phyloP scores from a whole-genome alignment of 2,113 vertebrate species.

The Tachysurus fulvidraco region DNA sequence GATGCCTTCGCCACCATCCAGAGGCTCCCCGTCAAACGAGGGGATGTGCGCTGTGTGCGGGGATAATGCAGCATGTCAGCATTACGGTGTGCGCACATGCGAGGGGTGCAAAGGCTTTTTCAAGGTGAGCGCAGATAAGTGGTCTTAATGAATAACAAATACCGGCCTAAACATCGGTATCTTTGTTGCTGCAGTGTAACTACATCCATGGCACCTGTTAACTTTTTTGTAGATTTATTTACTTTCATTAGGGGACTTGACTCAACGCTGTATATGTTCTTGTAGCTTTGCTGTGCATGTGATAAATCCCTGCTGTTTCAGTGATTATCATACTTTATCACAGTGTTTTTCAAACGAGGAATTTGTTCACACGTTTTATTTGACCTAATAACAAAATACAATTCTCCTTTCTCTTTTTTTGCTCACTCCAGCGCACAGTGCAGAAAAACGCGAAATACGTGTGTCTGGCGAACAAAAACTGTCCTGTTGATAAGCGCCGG shows the following conservation, averaged over 20 bases:
- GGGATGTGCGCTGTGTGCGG: conserved; percentile 97
- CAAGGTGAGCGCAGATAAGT: conserved; percentile 78
- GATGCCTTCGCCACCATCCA: conserved; percentile 91
- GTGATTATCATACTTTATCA: not conserved
- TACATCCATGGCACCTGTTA: not conserved
- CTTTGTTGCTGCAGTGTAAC: not conserved
- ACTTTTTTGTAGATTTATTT: not conserved
- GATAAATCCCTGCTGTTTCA: not conserved
- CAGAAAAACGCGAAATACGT: conserved; percentile 99
- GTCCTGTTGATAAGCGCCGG: conserved; percentile 94
- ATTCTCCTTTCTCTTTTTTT: conserved; percentile 11
- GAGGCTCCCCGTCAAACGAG: conserved; percentile 96
- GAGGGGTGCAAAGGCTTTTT: conserved; percentile 96
- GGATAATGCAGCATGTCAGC: conserved; percentile 95
- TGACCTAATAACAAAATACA: conserved; percentile 19
- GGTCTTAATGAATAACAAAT: not conserved
- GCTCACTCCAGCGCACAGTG: conserved; percentile 85
- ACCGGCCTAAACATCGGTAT: not conserved
- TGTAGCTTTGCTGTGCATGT: not conserved
- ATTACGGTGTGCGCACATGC: conserved; percentile 92
- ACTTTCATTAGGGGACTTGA: not conserved
- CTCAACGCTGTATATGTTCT: too few species aligned
- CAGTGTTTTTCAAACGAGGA: not conserved
- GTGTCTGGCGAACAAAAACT: conserved; percentile 98
- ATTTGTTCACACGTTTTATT: not conserved